phyloP scores from a whole-genome alignment of 2,797 vertebrate genomes.

The Microctenopoma stevenorrisi region DNA sequence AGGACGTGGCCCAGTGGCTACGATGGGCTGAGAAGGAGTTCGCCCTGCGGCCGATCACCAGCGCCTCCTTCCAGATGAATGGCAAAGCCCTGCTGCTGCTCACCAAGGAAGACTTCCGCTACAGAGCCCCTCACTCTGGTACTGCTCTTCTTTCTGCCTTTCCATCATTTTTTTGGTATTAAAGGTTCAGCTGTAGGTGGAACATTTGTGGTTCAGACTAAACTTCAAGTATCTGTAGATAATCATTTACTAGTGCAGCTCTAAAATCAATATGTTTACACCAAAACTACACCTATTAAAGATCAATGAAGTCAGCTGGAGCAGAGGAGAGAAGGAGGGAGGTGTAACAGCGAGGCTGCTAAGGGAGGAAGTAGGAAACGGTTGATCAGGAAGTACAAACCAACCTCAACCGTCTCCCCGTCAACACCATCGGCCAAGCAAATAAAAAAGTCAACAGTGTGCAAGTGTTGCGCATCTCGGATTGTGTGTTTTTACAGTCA shows the following conservation, averaged over 20 bases:
- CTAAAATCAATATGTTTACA: slow-evolving; percentile 41
- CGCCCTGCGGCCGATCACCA: slow-evolving; percentile 92
- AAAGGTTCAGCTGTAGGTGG: background rate
- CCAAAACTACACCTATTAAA: slow-evolving; percentile 27
- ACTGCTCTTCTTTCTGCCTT: slow-evolving; percentile 31
- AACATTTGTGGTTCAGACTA: background rate
- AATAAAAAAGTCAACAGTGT: background rate
- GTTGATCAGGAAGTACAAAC: slow-evolving; percentile 82
- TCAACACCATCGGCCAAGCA: slow-evolving; percentile 47
- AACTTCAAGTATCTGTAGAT: slow-evolving; percentile 7
- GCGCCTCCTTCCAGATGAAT: slow-evolving; percentile 96
- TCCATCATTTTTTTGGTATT: fast-evolving
- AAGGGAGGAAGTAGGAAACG: slow-evolving; percentile 78
- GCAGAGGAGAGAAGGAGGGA: slow-evolving; percentile 37
- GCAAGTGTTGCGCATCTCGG: slow-evolving; percentile 4
- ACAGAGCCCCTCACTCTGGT: slow-evolving; percentile 96
- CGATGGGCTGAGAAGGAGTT: slow-evolving; percentile 97
- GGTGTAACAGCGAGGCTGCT: slow-evolving; percentile 46
- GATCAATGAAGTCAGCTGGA: slow-evolving; percentile 47
- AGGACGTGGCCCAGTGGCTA: slow-evolving; percentile 96
- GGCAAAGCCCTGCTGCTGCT: slow-evolving; percentile 97
- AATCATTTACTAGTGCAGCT: background rate
- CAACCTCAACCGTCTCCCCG: slow-evolving; percentile 75
- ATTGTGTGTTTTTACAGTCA: slow-evolving; percentile 8
- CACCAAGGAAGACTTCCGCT: slow-evolving; percentile 99